phyloP scores from a whole-genome alignment of 1,140 invertebrate species.

The Hestina assimilis region DNA sequence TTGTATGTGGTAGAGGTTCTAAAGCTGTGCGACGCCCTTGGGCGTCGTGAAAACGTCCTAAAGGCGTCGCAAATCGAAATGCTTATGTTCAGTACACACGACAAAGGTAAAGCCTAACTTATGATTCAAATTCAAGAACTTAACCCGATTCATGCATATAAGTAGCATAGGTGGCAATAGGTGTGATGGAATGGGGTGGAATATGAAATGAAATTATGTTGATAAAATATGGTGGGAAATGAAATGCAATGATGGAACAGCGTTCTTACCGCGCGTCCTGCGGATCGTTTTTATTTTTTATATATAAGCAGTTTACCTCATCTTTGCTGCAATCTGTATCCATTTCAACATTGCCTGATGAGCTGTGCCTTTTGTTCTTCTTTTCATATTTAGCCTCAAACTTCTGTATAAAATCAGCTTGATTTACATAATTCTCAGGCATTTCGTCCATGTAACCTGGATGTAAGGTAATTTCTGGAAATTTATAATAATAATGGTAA shows the following conservation, averaged over 20 bases:
- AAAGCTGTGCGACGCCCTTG: too few relatives aligned
- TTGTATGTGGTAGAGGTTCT: too few relatives aligned
- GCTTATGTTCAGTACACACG: too few relatives aligned
- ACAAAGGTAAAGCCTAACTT: too few relatives aligned
- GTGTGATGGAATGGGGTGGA: too few relatives aligned
- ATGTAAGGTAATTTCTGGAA: slow-evolving; percentile 72
- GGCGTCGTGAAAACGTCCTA: too few relatives aligned
- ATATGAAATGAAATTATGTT: too few relatives aligned
- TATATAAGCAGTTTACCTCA: slow-evolving; percentile 18
- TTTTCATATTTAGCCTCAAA: slow-evolving; percentile 62
- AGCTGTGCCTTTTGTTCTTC: slow-evolving; percentile 27
- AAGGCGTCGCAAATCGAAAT: too few relatives aligned
- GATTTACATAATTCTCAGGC: slow-evolving; percentile 73
- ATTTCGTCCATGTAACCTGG: slow-evolving; percentile 59
- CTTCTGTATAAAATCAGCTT: slow-evolving; percentile 70
- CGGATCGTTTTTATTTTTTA: not conserved
- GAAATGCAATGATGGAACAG: too few relatives aligned
- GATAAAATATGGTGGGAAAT: too few relatives aligned
- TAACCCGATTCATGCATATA: not conserved
- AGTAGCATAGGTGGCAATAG: too few relatives aligned
- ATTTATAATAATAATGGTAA: not conserved
- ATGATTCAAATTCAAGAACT: not conserved
- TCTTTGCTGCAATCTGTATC: slow-evolving; percentile 16
- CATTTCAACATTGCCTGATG: slow-evolving; percentile 13
- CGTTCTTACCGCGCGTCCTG: too few relatives aligned